Evolutionary conservation across 2,888 invertebrate species (phyloP), one percentile per base, ranked within the genome.

Genomic region (Ectobius pallidus): DNA sequence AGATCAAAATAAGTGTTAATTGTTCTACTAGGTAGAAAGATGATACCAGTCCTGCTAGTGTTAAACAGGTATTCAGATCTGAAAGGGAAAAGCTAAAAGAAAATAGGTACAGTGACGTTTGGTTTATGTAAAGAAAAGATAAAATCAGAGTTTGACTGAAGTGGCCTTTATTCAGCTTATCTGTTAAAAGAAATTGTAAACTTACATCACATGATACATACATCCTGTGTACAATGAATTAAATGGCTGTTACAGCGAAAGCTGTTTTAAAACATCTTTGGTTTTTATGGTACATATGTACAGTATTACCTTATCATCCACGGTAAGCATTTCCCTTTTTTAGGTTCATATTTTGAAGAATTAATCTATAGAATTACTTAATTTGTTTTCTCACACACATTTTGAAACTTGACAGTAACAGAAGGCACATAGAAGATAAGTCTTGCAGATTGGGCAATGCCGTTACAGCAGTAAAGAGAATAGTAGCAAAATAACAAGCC

Each of bases 341-440:
- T 58, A 25, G 30, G 6, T 18, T 18, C 18, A 52, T 9, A 9
- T 7, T 52, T 22, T 20, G 52, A 52, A 30, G n/a, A 25, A 25
- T 30, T 30, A 58, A 16, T 25, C 2, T 30, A 6, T 58, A 58
- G n/a, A 58, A 58, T 58, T 27, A 58, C 14, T 27, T 18, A 52
- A n/a, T 58, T 58, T 58, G 16, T 22, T 55, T 55, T 55, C 20
- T 9, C 49, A 55, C n/a, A n/a, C 58, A 58, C 30, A 30, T 25
- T 30, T 55, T 58, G n/a, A 58, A 58, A 58, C 30, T 1, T n/a
- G 25, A 27, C 25, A 58, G n/a, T 30, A 65, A 65, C 42, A 65
- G 65, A 65, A 65, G 65, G 65, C 65, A 65, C 65, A 44, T 46
- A 46, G 44, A 65, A 65, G 65, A 65, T 65, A 65, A 65, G 65